These are phyloP conservation scores for Sebastes diaconus DNA, from an alignment of 2,797 vertebrate species.

Conservation along the genomic window DNA sequence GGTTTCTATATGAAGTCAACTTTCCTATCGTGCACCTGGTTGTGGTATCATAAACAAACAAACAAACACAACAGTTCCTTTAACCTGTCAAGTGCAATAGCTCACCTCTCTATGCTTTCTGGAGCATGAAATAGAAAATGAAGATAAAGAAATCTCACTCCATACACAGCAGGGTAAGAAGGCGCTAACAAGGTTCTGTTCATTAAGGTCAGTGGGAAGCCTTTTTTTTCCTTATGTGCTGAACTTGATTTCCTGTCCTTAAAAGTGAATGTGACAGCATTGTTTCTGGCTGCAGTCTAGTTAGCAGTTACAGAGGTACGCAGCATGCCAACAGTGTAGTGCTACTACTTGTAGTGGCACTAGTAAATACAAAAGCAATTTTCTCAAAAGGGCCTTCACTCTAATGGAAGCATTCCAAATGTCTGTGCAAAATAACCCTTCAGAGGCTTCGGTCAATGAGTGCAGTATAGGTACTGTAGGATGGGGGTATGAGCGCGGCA, in stretches of 20 bases:
- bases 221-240: too few species aligned
- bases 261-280: background rate
- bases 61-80: constrained; percentile 1
- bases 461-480: background rate
- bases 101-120: constrained; percentile 2
- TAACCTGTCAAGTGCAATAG: constrained; percentile 6
- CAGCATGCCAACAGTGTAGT: background rate
- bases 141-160: background rate
- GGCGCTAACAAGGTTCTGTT: background rate
- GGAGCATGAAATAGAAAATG: background rate
- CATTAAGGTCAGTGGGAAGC: background rate
- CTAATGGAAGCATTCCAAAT: constrained; percentile 33
- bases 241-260: background rate
- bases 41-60: constrained; percentile 23
- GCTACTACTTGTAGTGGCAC: constrained; percentile 4
- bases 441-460: constrained; percentile 30
- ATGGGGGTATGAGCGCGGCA: constrained; percentile 10
- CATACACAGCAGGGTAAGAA: background rate
- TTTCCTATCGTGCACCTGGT: constrained; percentile 22
- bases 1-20: constrained; percentile 41
- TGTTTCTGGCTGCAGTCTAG: background rate
- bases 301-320: background rate
- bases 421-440: constrained; percentile 45
- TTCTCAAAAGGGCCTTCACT: constrained; percentile 48
- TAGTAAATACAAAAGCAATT: constrained; percentile 58